phyloP scores from a whole-genome alignment of 2,888 invertebrate species.

The Rotaria magnacalcarata region DNA sequence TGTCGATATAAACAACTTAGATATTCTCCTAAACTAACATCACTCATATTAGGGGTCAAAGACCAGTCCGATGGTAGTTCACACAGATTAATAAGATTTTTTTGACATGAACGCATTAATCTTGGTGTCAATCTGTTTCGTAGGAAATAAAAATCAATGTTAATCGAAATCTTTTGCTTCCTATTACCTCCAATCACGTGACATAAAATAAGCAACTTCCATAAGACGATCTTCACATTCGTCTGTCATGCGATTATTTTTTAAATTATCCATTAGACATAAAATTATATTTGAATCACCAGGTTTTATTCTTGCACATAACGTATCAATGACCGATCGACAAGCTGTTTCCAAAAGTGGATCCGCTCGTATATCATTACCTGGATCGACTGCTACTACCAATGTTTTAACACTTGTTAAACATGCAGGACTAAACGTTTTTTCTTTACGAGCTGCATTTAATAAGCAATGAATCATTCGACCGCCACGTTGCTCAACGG shows the following conservation, averaged over 20 bases:
- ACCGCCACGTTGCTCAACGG: slow-evolving; percentile 70
- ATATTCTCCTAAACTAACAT: slow-evolving; percentile 64
- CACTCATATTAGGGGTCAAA: background rate
- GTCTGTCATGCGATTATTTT: slow-evolving; percentile 75
- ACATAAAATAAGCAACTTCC: slow-evolving; percentile 93
- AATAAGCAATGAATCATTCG: slow-evolving; percentile 90
- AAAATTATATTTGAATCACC: slow-evolving; percentile 69
- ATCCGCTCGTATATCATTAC: slow-evolving; percentile 90
- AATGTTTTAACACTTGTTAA: slow-evolving; percentile 67
- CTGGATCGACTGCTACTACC: slow-evolving; percentile 79
- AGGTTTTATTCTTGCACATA: slow-evolving; percentile 58
- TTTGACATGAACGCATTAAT: background rate
- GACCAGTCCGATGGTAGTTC: background rate
- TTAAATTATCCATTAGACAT: slow-evolving; percentile 86
- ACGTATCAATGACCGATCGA: slow-evolving; percentile 73
- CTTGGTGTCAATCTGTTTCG: slow-evolving; percentile 52
- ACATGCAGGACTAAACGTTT: slow-evolving; percentile 54
- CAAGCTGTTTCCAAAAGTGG: slow-evolving; percentile 80
- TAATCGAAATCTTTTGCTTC: background rate
- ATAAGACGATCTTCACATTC: slow-evolving; percentile 86
- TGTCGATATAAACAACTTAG: slow-evolving; percentile 43
- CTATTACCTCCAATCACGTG: slow-evolving; percentile 74
- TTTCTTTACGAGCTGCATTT: slow-evolving; percentile 69
- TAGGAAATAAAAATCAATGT: background rate
- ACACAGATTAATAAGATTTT: background rate